Evolutionary conservation across 2,888 invertebrate species (phyloP).

Genomic region (Acrobasis consociella): DNA sequence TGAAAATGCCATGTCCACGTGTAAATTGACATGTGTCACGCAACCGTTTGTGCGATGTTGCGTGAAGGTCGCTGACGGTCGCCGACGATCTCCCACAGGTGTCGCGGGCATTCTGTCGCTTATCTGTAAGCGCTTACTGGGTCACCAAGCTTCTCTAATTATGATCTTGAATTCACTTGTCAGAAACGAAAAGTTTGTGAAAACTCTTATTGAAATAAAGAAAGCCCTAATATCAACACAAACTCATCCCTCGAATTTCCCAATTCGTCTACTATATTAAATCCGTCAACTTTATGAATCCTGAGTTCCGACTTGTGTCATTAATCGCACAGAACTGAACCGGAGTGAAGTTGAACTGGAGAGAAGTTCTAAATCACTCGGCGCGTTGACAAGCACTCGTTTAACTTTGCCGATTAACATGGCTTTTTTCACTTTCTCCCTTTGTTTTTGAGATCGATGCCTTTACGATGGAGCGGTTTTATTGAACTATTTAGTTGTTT

Average conservation of each 20-base stretch:
- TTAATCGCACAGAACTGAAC: slow-evolving; percentile 35
- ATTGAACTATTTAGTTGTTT: too few species aligned
- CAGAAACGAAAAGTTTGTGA: too few species aligned
- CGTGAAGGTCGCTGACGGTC: too few species aligned
- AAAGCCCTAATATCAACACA: neutral
- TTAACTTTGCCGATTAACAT: slow-evolving; percentile 54
- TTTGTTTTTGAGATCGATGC: slow-evolving; percentile 28
- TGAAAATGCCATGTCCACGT: too few species aligned
- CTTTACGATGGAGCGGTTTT: neutral
- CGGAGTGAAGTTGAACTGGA: slow-evolving; percentile 30
- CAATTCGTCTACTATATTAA: slow-evolving; percentile 19
- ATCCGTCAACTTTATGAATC: slow-evolving; percentile 29
- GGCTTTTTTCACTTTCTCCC: slow-evolving; percentile 36
- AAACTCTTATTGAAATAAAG: neutral
- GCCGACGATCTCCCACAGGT: too few species aligned
- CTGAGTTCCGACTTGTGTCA: slow-evolving; percentile 34
- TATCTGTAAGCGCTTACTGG: too few species aligned
- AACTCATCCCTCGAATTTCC: neutral
- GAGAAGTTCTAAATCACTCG: slow-evolving; percentile 44
- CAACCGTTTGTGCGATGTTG: too few species aligned
- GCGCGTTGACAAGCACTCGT: slow-evolving; percentile 52
- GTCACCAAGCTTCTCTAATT: too few species aligned
- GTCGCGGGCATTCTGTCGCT: too few species aligned
- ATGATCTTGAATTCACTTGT: too few species aligned
- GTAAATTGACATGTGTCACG: too few species aligned